Percentiles rank a stretch among this genome's conserved stretches.
phyloP scores from a whole-genome alignment of 1,140 invertebrate genomes.

The Drosophila oshimai region DNA sequence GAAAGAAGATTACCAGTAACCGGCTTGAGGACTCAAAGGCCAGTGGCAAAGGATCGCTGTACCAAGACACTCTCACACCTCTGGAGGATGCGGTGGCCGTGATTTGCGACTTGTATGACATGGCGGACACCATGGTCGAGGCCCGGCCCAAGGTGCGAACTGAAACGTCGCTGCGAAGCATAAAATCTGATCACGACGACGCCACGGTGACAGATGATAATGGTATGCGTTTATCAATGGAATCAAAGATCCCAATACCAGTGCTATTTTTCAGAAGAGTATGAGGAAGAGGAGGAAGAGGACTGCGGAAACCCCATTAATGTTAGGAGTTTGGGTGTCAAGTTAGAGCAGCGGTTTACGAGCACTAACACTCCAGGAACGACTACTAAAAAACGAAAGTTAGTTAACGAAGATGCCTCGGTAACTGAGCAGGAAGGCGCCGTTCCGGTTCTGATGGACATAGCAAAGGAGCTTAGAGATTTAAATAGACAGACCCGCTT shows the following conservation, averaged over 20 bases:
- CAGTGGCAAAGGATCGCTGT: slow-evolving; percentile 49
- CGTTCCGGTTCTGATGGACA: slow-evolving; percentile 49
- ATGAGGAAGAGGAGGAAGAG: slow-evolving; percentile 45
- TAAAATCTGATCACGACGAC: slow-evolving; percentile 49
- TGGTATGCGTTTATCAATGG: too few relatives aligned
- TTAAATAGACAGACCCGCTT: slow-evolving; percentile 59
- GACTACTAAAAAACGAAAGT: slow-evolving; percentile 36
- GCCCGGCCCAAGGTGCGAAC: slow-evolving; percentile 11
- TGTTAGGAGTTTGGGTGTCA: background rate
- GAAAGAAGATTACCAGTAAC: slow-evolving; percentile 61
- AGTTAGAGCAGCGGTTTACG: slow-evolving; percentile 15
- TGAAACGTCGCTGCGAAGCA: slow-evolving; percentile 5
- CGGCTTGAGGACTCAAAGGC: slow-evolving; percentile 50
- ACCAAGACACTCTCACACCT: slow-evolving; percentile 61
- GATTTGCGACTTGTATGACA: slow-evolving; percentile 58
- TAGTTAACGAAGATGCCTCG: slow-evolving; percentile 1
- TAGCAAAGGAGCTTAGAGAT: slow-evolving; percentile 52
- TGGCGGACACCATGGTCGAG: slow-evolving; percentile 52
- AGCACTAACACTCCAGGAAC: background rate
- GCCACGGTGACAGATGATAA: slow-evolving; percentile 35
- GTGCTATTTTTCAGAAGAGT: background rate
- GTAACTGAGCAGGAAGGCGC: background rate
- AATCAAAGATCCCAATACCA: too few relatives aligned
- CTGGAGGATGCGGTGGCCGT: slow-evolving; percentile 61
- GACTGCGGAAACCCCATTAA: slow-evolving; percentile 18